Evolutionary conservation across 2,113 vertebrate genomes (phyloP), one percentile per base, ranked within the genome.

Genomic region (Thryonomys swinderianus): DNA sequence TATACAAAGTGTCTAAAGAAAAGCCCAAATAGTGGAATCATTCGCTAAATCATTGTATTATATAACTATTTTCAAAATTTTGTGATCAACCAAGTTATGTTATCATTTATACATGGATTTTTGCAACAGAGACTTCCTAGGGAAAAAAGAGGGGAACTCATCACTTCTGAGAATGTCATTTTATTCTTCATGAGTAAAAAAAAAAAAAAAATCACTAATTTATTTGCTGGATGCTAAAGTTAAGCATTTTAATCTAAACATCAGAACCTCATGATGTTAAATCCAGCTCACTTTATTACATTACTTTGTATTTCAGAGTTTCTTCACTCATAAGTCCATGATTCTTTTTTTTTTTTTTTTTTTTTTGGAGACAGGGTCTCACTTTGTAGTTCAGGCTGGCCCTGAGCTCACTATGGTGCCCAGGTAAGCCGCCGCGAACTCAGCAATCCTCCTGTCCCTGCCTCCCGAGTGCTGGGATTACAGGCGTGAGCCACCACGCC

Each of bases 111-210:
- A 34, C 10, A 40, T 16, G 84, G 34, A 76, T 69, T 51, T 86
- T 83, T 25, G 13, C 57, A 51, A 8, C 34, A 21, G 34, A 17
- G 37, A 69, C 27, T 53, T 84, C 51, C 53, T 5, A 53, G 11
- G 14, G 37, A 69, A 7, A 48, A 27, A 51, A 51, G 9, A 79
- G 66, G 37, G 18, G 23, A 53, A 64, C 20, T 83, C 57, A 59
- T 21, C 40, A 42, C 91, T 94, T 92, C 30, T 85, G 23, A 97
- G 84, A 25, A 82, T 69, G 11, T 37, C 27, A 85, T 59, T n/a
- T 92, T 73, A 7, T 69, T 95, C 13, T 79, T 57, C 74, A 25
- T 79, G 27, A 9, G 8, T 83, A 89, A 85, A 89, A 34, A 14
- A 34, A 9, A 6, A 79, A 89, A 85, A 89, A 34, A 14, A 34